Evolutionary conservation across 1,140 invertebrate genomes (phyloP), one percentile per base, ranked within the genome.

Genomic region (Musca vetustissima): DNA sequence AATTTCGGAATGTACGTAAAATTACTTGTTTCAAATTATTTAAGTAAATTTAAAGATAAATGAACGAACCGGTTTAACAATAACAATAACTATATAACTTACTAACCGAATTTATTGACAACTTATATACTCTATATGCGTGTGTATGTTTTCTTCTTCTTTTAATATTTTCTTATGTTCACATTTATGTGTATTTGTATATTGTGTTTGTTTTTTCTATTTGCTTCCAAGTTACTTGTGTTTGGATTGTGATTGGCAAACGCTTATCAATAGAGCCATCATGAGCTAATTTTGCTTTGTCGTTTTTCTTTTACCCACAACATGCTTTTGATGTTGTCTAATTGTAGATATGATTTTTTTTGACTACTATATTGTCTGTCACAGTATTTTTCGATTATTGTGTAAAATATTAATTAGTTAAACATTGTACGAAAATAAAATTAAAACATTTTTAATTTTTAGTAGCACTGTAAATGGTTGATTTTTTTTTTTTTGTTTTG

Each of bases 351-450:
- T 61, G 32, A 61, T 61, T 43, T 57, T 43, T 8, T 59, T 14
- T 57, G 3, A 28, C 8, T 4, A 43, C 36, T 43, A 43, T 43
- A 43, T 61, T 36, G 36, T 61, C 57, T 61, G 57, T 32, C 36
- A 36, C 57, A 61, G 57, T 61, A 61, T 61, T 61, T 61, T 32
- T 61, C 36, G 57, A 61, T 61, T 19, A 61, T 61, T 61, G 57
- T 61, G 57, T 61, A 61, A 61, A 36, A 61, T 59, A 59, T n/a
- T 59, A 32, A 59, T 55, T 55, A 22, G 32, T 61, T 61, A 36
- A 61, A 43, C 19, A 61, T 61, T 61, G 36, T 43, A 43, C 36
- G 36, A 43, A 43, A 43, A 43, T 43, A 43, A 43, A 43, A 43
- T 43, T 43, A 43, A 43, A 43, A 43, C 36, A 43, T 43, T 43